A percentile compares a stretch with the other conserved stretches of the same genome.
Conservation (phyloP, 2,888 invertebrate species). For the Bellardia bayeri region DNA sequence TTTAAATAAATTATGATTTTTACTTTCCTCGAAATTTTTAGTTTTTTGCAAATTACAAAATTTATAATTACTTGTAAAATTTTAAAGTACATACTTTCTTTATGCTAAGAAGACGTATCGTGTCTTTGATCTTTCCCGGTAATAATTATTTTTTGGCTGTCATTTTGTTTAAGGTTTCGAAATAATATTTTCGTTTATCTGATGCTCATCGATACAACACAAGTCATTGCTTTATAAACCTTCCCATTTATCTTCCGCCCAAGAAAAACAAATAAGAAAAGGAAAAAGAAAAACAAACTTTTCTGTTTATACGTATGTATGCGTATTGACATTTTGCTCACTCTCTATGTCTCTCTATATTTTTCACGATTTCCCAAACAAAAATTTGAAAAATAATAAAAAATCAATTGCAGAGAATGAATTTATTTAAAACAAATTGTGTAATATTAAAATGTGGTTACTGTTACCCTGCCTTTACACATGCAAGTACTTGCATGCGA, state of each 20-base stretch:
- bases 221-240: slow-evolving; percentile 70
- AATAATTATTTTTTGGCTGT: not conserved
- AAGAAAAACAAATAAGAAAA: not conserved
- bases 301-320: slow-evolving; percentile 13
- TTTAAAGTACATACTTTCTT: not conserved
- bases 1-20: not conserved
- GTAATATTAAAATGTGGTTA: not conserved
- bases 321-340: slow-evolving; percentile 4
- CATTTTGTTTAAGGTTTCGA: slow-evolving; percentile 43
- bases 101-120: not conserved
- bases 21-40: not conserved
- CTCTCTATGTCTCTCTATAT: not conserved
- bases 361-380: not conserved
- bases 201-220: slow-evolving; percentile 5
- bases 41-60: not conserved
- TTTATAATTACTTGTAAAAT: not conserved
- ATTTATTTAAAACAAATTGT: slow-evolving; percentile 4
- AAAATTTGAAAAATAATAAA: slow-evolving; percentile 1
- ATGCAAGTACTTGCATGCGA: too few relatives aligned
- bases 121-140: not conserved
- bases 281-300: not conserved
- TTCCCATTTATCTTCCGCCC: slow-evolving; percentile 66
- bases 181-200: slow-evolving; percentile 38
- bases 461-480: not conserved
- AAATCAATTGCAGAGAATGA: slow-evolving; percentile 1